phyloP scores from a whole-genome alignment of 92 coral and sea anemone species.

The Zoanthus sansibaricus region DNA sequence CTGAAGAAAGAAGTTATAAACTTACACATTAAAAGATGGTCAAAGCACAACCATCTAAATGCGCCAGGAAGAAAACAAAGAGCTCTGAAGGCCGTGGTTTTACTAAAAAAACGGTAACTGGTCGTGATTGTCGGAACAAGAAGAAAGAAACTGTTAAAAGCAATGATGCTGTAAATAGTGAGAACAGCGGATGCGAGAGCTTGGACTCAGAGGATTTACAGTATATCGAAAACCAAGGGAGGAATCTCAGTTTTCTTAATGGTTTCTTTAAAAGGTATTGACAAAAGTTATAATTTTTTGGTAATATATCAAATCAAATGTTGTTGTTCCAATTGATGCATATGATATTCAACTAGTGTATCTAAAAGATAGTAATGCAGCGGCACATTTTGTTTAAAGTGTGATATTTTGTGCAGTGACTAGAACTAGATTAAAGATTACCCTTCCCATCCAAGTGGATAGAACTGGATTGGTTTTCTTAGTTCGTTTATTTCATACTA shows the following conservation, averaged over 20 bases:
- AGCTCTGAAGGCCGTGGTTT: neutral
- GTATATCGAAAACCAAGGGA: constrained; percentile 23
- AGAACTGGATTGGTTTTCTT: too few species aligned
- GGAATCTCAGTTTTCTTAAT: constrained; percentile 31
- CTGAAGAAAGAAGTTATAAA: too few species aligned
- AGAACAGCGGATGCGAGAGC: neutral
- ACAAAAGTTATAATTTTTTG: too few species aligned
- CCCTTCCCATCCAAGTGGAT: too few species aligned
- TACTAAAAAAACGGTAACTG: neutral
- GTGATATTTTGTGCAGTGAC: too few species aligned
- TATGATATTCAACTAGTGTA: too few species aligned
- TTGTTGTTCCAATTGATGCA: too few species aligned
- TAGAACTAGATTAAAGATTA: too few species aligned
- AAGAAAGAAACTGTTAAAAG: neutral
- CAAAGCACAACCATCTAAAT: constrained; percentile 6
- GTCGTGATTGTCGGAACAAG: neutral
- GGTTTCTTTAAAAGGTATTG: constrained; percentile 19
- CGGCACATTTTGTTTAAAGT: too few species aligned
- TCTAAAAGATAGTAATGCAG: too few species aligned
- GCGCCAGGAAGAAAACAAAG: constrained; percentile 6
- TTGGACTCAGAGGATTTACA: constrained; percentile 36
- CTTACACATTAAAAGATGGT: constrained; percentile 11
- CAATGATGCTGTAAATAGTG: neutral
- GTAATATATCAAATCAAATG: too few species aligned
- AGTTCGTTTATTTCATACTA: too few species aligned